Evolutionary conservation across 2,797 vertebrate species (phyloP), one percentile per base, ranked within the genome.

Genomic region (Sebastolobus altivelis): DNA sequence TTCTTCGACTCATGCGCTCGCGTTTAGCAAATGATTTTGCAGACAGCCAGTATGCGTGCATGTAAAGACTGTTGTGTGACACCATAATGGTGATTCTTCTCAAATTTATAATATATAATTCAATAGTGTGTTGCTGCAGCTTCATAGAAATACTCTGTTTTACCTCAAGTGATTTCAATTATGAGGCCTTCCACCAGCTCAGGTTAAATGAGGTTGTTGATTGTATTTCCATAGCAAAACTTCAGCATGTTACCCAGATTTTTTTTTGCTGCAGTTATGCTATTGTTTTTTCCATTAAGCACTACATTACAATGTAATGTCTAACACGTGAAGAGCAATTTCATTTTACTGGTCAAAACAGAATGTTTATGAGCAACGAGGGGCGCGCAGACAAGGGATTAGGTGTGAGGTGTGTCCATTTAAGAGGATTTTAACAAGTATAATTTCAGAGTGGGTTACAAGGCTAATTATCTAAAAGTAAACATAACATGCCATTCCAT

Each of bases 41-140:
- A 87, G 83, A 81, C 84, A 72, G 81, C 55, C 81, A 82, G 83
- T 81, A 89, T 67, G 71, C 80, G 79, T 82, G 82, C 86, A 91
- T 95, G 91, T 91, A 91, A 91, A 93, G 93, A 91, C 92, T 90
- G 90, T 94, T 95, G 94, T 96, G 85, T 88, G 62, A 65, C 83
- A 56, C 75, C 78, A 77, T 87, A 79, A 82, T 63, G 84, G 81
- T 54, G 46, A 92, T 94, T 94, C 89, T 93, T 92, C 77, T 82
- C 89, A 87, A 79, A 93, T 93, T 87, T 92, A 90, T 90, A 81
- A 92, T 91, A 93, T 94, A 92, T 94, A 92, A 95, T 93, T 90
- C 83, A 95, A 94, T 91, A 88, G 83, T 68, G 82, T 82, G 58
- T 60, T 87, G 85, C 88, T 84, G 70, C 78, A 81, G 82, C 62